phyloP scores from a whole-genome alignment of 2,797 vertebrate genomes.

The Falco cherrug region DNA sequence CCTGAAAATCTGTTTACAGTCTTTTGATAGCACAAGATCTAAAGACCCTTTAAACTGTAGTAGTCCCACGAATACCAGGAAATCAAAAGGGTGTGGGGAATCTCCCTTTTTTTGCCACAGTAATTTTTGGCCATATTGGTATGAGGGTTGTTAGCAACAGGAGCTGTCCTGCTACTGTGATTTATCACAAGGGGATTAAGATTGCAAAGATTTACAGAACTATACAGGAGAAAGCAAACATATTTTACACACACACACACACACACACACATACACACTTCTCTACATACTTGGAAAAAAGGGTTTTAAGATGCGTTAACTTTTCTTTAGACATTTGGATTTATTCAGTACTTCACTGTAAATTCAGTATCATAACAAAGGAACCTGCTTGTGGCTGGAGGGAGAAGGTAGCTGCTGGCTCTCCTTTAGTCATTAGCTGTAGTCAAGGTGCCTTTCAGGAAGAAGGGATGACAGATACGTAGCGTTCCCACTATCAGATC shows the following conservation, averaged over 20 bases:
- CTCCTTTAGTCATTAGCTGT: conserved; percentile 57
- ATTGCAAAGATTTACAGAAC: background rate
- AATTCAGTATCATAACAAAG: conserved; percentile 9
- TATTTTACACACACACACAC: background rate
- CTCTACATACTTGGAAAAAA: background rate
- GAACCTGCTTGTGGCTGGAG: background rate
- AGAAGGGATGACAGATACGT: conserved; percentile 77
- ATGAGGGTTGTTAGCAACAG: background rate
- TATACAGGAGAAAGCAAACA: background rate
- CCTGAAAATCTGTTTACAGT: background rate
- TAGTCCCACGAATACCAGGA: background rate
- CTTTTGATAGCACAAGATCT: background rate
- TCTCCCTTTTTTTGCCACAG: background rate
- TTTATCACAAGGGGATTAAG: background rate
- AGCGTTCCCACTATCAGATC: conserved; percentile 51
- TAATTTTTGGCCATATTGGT: background rate
- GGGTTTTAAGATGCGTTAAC: background rate
- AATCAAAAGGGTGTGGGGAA: background rate
- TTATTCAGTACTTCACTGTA: background rate
- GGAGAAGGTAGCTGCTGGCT: conserved; percentile 35
- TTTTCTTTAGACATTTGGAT: background rate
- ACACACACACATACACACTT: accelerated
- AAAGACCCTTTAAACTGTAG: background rate
- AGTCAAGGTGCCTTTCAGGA: conserved; percentile 84
- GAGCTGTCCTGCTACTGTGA: background rate